Percentiles rank a stretch among this genome's conserved stretches.
Conservation (phyloP, 1,140 invertebrate species). For the Drosophila pseudoananassae region DNA sequence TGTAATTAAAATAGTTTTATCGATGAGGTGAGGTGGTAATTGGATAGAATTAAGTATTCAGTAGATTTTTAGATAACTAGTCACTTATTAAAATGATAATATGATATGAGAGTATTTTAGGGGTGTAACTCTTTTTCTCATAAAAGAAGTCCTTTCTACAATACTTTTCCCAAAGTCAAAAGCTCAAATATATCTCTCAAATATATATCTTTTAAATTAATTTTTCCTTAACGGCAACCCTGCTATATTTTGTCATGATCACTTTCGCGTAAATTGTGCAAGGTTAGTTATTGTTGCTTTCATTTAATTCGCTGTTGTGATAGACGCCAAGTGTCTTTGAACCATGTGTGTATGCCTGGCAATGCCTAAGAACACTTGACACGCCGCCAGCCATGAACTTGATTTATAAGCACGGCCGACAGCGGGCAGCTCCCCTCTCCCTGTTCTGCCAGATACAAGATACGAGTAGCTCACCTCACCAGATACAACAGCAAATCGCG, state of each 20-base stretch:
- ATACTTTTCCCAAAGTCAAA: no score
- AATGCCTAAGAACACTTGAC: conserved; percentile 72
- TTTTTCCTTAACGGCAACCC: conserved; percentile 10
- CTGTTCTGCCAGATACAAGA: conserved; percentile 24
- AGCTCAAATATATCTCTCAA: no score
- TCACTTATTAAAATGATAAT: no score
- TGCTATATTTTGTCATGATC: conserved; percentile 24
- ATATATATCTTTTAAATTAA: no score
- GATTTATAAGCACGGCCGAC: conserved; percentile 69
- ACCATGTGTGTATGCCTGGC: conserved; percentile 35
- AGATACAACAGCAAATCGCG: conserved; percentile 87
- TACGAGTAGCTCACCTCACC: conserved; percentile 85
- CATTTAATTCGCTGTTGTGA: conserved; percentile 17
- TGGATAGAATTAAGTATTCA: no score
- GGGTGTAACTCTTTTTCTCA: no score
- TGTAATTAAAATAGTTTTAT: not conserved
- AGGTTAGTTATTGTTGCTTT: conserved; percentile 65
- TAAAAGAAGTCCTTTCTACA: no score
- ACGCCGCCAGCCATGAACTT: conserved; percentile 74
- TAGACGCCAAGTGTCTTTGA: conserved; percentile 42
- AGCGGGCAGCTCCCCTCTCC: conserved; percentile 5
- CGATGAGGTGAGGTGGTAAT: no score
- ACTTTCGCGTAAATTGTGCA: conserved; percentile 63
- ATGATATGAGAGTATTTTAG: no score
- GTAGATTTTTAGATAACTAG: no score